A percentile compares a stretch with the other conserved stretches of the same genome.
Conservation (phyloP, 2,797 vertebrate genomes). For the Epinephelus malabaricus region DNA sequence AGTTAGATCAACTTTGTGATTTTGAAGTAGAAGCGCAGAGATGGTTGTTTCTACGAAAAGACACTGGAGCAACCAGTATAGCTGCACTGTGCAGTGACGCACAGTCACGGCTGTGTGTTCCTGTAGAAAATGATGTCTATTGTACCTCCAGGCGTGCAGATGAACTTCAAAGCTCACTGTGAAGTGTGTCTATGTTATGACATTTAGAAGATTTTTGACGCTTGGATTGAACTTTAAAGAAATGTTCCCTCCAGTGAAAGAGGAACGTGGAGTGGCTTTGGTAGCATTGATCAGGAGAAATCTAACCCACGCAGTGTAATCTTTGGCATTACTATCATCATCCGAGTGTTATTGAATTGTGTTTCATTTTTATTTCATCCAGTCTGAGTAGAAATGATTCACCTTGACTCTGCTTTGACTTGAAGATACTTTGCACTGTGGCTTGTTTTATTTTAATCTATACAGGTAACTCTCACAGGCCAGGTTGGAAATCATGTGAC, state of each 20-base stretch:
- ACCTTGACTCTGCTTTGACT: too few relatives aligned
- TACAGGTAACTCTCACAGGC: background rate
- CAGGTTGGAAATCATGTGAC: background rate
- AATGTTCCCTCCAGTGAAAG: background rate
- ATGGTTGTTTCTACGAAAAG: conserved; percentile 7
- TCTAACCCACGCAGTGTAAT: background rate
- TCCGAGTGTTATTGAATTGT: background rate
- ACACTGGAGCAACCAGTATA: background rate
- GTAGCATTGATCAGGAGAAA: conserved; percentile 1
- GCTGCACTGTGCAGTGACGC: background rate
- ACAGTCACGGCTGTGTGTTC: background rate
- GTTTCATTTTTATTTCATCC: background rate
- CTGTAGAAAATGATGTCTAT: background rate
- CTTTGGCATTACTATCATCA: background rate
- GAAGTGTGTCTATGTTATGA: conserved; percentile 17
- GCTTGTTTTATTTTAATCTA: background rate
- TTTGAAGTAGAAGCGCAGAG: background rate
- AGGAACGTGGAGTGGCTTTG: background rate
- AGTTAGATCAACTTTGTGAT: background rate
- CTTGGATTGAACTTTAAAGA: conserved; percentile 16
- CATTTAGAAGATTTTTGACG: conserved; percentile 1
- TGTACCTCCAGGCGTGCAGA: background rate
- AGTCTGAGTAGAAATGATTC: background rate
- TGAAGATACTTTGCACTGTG: background rate
- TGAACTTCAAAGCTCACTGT: conserved; percentile 39